Evolutionary conservation across 2,113 vertebrate genomes (phyloP).

Genomic region (Puffinus mauretanicus): DNA sequence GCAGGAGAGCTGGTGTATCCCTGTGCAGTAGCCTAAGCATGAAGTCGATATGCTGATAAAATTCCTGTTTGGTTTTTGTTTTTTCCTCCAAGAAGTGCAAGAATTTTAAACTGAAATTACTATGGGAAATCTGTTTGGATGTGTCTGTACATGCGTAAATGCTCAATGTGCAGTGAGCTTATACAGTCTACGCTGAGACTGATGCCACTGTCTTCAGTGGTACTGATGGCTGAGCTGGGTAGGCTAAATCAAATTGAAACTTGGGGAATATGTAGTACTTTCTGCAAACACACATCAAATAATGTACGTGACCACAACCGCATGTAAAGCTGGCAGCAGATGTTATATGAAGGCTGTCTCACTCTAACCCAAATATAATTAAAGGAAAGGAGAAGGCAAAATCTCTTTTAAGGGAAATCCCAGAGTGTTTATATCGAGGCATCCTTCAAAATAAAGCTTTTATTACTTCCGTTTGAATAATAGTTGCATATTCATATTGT

Average conservation of each 20-base stretch:
- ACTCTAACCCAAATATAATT: background rate
- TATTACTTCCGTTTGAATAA: background rate
- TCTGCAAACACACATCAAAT: background rate
- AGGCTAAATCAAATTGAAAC: background rate
- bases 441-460: background rate
- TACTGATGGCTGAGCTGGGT: background rate
- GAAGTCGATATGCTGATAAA: background rate
- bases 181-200: background rate
- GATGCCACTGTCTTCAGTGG: background rate
- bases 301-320: too few species aligned
- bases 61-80: background rate
- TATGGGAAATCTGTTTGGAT: background rate
- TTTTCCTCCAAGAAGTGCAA: background rate
- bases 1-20: background rate
- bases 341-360: background rate
- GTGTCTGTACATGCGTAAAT: background rate
- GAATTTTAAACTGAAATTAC: background rate
- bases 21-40: background rate
- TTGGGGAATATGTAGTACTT: background rate
- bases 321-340: background rate
- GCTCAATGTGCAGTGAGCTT: background rate
- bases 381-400: background rate
- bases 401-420: background rate
- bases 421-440: background rate
- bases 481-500: background rate